Evolutionary conservation across 2,888 invertebrate genomes (phyloP), one percentile per base, ranked within the genome.

Genomic region (Omphaloscelis lunosa): DNA sequence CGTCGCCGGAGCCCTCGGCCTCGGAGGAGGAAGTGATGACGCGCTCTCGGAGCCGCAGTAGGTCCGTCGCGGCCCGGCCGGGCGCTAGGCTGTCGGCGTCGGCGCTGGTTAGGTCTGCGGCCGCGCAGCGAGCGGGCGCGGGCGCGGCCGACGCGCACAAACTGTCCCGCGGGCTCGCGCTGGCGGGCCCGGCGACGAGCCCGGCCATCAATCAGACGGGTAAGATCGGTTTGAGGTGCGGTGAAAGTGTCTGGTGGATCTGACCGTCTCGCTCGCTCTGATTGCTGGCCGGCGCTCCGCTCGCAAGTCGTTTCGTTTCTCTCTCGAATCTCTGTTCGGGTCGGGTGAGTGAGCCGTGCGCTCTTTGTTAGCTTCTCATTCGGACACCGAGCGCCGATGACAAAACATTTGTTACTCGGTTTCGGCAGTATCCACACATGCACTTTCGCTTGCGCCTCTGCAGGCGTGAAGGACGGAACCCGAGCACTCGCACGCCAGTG

Each of bases 371-470:
- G 89, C 90, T 91, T 89, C 79, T 77, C 82, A 68, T 80, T 78
- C 86, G 88, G 88, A 84, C 86, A 71, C 86, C 86, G 86, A 83
- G 88, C 88, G 88, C 87, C 92, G 92, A 90, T 91, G 90, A 92
- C 93, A 88, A 90, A 75, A 65, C 81, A 87, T 90, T 91, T 86
- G 88, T 93, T 91, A 90, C 85, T 92, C 93, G 93, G 93, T 91
- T 87, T 91, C 93, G 94, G 94, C 94, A 92, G 93, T 93, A 93
- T 94, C 95, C 94, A 94, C 95, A 94, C 95, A 93, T 93, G 94
- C 95, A 95, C 96, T 96, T 95, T 96, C 95, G 95, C 95, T 94
- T 93, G 95, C 96, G 95, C 94, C 92, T 92, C 89, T 87, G 88
- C 88, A 75, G 87, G 84, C 86, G 87, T 70, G 80, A 69, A 74